Base-by-base conservation (phyloP, 2,888 invertebrate species). In the Sesia apiformis region DNA sequence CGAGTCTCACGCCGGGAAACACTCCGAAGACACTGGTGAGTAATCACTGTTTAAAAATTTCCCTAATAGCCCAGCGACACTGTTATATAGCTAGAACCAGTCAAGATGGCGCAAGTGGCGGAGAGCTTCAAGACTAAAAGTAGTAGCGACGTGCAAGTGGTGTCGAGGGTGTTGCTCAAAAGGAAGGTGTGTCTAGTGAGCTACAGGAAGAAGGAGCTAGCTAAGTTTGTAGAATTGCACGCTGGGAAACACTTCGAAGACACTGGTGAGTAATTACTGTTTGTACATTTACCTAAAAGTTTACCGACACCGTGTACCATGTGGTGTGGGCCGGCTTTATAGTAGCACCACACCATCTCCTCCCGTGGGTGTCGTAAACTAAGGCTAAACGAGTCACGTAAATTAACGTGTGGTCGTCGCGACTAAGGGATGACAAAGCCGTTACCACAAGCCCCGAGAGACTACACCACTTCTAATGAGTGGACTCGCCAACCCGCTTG, bases 191-290 rank as follows among this genome's bases (percentile, higher is more conserved):
- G 72, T 58, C 67, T 89, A 7, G 58, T 87, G 23, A 80, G 84
- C 0, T 81, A 78, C 54, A 69, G 56, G 2, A 77, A 70, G 53
- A 59, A 65, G 0, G 80, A 87, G 1, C 62, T 88, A 52, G 65
- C 70, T 4, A 66, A 65, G 53, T 76, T 86, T 6, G 69, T 89
- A 4, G 67, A 72, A 56, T 72, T 79, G 6, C 88, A 88, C 40
- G 75, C 82, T 3, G 89, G 87, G 3, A 80, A 63, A 52, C 73
- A 77, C 53, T 82, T 84, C 4, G 78, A 78, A 54, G 81, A 83
- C 64, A 7, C 39, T 38, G 50, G 50, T 50, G 7, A 42, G 5
- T 42, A 3, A 23, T 23, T 23, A 23, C 23, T 23, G 23, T 23
- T 23, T 23, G 23, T 23, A 23, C 23, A 23, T 23, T 23, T 23